A percentile compares a stretch with the other conserved stretches of the same genome.
These are phyloP conservation scores for Novumbra hubbsi DNA, from an alignment of 2,797 vertebrate genomes.

Conservation along the genomic window DNA sequence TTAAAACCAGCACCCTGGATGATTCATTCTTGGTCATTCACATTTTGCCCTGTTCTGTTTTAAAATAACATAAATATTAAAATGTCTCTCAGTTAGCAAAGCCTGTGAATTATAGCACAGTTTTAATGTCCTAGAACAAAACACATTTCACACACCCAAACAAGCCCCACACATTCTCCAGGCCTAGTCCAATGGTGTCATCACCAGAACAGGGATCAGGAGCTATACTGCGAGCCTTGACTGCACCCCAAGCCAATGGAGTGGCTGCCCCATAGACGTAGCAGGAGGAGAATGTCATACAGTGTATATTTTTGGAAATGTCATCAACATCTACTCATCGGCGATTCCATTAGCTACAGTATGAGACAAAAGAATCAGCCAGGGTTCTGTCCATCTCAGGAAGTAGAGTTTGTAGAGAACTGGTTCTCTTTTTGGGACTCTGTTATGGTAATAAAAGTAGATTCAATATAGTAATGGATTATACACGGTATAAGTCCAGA, in stretches of 20 bases:
- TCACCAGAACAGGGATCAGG: not conserved
- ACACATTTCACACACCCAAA: not conserved
- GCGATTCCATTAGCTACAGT: too few species aligned
- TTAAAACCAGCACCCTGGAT: not conserved
- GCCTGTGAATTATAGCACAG: not conserved
- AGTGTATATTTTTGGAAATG: not conserved
- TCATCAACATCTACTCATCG: too few species aligned
- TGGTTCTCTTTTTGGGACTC: too few species aligned
- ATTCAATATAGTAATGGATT: too few species aligned
- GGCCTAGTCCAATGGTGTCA: not conserved
- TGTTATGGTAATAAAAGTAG: too few species aligned
- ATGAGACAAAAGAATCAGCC: too few species aligned
- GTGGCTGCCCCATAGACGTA: not conserved
- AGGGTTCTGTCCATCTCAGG: too few species aligned
- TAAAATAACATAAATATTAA: not conserved
- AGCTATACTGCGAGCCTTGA: not conserved
- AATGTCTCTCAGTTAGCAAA: not conserved
- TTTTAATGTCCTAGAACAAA: not conserved
- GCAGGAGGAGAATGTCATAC: not conserved
- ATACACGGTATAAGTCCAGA: too few species aligned
- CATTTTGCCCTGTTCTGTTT: constrained; percentile 26
- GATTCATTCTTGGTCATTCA: constrained; percentile 26
- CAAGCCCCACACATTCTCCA: not conserved
- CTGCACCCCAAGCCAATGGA: not conserved
- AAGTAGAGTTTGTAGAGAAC: too few species aligned